A percentile compares a stretch with the other conserved stretches of the same genome.
These are phyloP conservation scores for Notodonta ziczac DNA, from an alignment of 2,888 invertebrate genomes.

Conservation along the genomic window DNA sequence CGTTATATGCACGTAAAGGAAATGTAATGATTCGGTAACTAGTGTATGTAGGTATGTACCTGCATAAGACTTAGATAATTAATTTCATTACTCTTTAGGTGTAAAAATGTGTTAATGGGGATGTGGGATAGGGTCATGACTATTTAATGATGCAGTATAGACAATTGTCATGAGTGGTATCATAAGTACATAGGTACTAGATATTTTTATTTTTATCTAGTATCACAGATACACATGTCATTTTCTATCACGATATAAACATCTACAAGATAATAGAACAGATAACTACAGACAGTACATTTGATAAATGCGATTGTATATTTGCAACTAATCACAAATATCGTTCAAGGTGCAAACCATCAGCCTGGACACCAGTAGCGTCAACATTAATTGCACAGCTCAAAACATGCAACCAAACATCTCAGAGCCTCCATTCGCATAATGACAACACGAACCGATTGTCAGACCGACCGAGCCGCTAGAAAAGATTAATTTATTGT, in stretches of 20 bases:
- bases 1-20: neutral
- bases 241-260: neutral
- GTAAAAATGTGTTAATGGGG: too few relatives aligned
- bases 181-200: too few relatives aligned
- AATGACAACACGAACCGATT: conserved; percentile 6
- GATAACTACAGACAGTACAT: neutral
- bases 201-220: too few relatives aligned
- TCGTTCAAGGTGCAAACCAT: conserved; percentile 1
- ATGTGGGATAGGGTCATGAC: too few relatives aligned
- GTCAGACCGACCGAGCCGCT: conserved; percentile 23
- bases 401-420: neutral
- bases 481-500: conserved; percentile 28
- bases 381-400: neutral
- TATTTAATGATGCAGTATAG: too few relatives aligned
- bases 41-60: too few relatives aligned
- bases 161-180: too few relatives aligned
- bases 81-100: too few relatives aligned
- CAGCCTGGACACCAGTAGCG: conserved; percentile 5
- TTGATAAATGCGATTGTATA: conserved; percentile 1
- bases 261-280: neutral
- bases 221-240: neutral
- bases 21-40: neutral
- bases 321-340: neutral
- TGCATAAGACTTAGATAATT: too few relatives aligned
- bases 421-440: conserved; percentile 1